A percentile compares a stretch with the other conserved stretches of the same genome.
phyloP scores from a whole-genome alignment of 1,140 invertebrate species.

The Formica exsecta region DNA sequence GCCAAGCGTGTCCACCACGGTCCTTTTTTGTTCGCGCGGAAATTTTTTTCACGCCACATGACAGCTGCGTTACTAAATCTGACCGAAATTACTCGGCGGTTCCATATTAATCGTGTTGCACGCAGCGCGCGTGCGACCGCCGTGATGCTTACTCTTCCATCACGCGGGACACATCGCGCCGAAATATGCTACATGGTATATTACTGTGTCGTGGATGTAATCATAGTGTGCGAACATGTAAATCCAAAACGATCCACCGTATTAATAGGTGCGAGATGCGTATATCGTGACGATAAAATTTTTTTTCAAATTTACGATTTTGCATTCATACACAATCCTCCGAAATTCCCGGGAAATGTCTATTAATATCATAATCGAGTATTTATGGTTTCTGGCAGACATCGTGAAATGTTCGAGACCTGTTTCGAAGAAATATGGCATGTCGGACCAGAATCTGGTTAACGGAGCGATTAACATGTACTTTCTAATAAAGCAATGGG shows the following conservation, averaged over 20 bases:
- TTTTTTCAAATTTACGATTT: neutral
- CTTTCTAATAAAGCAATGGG: conserved; percentile 8
- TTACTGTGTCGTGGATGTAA: conserved; percentile 53
- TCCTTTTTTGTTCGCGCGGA: neutral
- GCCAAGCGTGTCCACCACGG: neutral
- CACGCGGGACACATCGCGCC: conserved; percentile 55
- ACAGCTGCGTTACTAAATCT: conserved; percentile 49
- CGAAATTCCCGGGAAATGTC: neutral
- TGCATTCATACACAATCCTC: neutral
- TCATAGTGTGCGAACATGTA: conserved; percentile 63
- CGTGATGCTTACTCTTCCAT: conserved; percentile 69
- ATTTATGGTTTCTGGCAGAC: neutral
- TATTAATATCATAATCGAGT: conserved; percentile 14
- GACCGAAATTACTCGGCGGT: conserved; percentile 62
- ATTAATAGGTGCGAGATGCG: conserved; percentile 7
- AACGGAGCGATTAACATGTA: conserved; percentile 36
- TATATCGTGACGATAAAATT: neutral
- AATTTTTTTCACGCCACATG: conserved; percentile 19
- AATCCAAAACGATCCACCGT: conserved; percentile 56
- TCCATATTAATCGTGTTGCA: conserved; percentile 64
- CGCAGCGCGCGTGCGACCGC: conserved; percentile 28
- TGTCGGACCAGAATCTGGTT: neutral
- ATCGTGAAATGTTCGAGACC: conserved; percentile 15
- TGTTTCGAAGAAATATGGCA: conserved; percentile 37
- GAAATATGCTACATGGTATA: conserved; percentile 57